Evolutionary conservation across 1,140 invertebrate genomes (phyloP).

Genomic region (Sweltsa coloradensis): DNA sequence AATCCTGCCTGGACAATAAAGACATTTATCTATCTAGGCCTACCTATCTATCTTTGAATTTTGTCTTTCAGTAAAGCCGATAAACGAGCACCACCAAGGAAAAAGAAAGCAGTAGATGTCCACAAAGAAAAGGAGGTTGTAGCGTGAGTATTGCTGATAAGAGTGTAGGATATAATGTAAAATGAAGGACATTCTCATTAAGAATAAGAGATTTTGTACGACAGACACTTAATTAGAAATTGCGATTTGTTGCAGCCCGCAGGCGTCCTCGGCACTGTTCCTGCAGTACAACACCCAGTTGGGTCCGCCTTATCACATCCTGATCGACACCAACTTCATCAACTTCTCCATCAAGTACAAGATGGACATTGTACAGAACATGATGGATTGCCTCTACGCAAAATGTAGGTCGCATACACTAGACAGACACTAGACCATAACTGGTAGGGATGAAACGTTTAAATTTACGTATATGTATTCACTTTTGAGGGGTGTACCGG

Average conservation of each 20-base stretch:
- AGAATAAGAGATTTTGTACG: neutral
- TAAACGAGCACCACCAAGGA: slow-evolving; percentile 46
- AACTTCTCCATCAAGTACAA: slow-evolving; percentile 99
- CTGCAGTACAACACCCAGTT: slow-evolving; percentile 98
- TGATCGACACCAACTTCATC: slow-evolving; percentile 98
- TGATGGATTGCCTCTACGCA: slow-evolving; percentile 99
- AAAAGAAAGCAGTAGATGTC: slow-evolving; percentile 59
- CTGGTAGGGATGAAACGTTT: too few species aligned
- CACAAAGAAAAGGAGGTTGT: slow-evolving; percentile 64
- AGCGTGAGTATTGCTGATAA: slow-evolving; percentile 37
- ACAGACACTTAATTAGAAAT: neutral
- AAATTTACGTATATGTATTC: neutral
- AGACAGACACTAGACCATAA: too few species aligned
- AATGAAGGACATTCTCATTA: neutral
- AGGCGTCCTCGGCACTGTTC: slow-evolving; percentile 85
- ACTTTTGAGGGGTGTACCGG: too few species aligned
- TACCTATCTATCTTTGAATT: slow-evolving; percentile 10
- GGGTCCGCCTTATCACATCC: slow-evolving; percentile 93
- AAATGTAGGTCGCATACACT: slow-evolving; percentile 62
- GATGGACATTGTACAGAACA: slow-evolving; percentile 89
- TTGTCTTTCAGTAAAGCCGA: slow-evolving; percentile 41
- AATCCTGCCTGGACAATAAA: too few species aligned
- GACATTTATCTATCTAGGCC: too few species aligned
- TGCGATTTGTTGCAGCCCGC: slow-evolving; percentile 40
- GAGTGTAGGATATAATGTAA: neutral